Evolutionary conservation across 1,140 invertebrate genomes (phyloP).

Genomic region (Drosophila kikkawai): DNA sequence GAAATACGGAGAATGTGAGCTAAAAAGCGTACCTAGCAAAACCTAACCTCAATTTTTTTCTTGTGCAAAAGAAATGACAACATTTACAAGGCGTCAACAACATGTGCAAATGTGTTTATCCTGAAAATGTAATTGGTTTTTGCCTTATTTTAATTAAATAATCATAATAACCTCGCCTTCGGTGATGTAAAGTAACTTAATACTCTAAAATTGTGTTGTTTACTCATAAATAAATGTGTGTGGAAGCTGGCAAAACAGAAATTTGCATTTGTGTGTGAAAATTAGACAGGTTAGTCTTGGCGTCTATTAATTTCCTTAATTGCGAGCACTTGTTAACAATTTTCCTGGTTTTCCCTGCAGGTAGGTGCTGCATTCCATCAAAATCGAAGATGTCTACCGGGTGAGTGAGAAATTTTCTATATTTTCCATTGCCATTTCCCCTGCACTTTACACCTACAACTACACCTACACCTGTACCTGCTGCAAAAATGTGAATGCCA

Average conservation of each 20-base stretch:
- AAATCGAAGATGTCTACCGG: constrained; percentile 4
- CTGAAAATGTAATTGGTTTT: neutral
- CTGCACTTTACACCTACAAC: neutral
- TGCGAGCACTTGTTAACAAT: neutral
- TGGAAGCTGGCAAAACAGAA: neutral
- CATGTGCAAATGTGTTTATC: neutral
- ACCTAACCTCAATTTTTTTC: neutral
- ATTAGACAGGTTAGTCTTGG: constrained; percentile 2
- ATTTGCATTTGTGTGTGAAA: neutral
- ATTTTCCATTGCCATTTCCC: constrained; percentile 22
- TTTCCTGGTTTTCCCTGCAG: constrained; percentile 1
- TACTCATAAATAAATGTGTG: neutral
- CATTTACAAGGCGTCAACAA: neutral
- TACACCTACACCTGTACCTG: neutral
- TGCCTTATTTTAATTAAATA: constrained; percentile 1
- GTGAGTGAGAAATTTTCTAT: constrained; percentile 27
- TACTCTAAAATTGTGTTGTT: neutral
- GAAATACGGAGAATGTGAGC: neutral
- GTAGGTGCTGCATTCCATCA: constrained; percentile 10
- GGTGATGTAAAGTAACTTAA: neutral
- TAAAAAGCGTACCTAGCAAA: neutral
- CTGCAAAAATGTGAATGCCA: constrained; percentile 43
- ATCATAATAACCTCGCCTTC: neutral
- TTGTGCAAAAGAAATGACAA: neutral
- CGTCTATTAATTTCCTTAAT: neutral